A percentile compares a stretch with the other conserved stretches of the same genome.
Evolutionary conservation across 2,888 invertebrate genomes (phyloP).

Genomic region (Philaethria dido): DNA sequence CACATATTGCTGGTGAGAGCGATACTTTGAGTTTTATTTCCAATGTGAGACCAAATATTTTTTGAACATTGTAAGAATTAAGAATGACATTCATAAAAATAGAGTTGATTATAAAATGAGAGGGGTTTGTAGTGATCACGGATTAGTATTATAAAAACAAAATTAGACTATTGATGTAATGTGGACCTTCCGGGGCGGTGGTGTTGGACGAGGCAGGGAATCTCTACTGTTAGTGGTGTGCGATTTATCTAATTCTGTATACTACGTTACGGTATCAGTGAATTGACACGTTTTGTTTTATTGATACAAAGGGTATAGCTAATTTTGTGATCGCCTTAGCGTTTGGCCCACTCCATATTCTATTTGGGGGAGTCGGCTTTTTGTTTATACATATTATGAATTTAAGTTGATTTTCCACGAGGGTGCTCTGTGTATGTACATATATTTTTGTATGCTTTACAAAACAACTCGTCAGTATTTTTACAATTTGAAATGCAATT

Average conservation of each 20-base stretch:
- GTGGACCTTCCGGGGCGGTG: conserved; percentile 39
- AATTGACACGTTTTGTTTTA: conserved; percentile 80
- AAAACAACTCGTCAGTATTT: conserved; percentile 35
- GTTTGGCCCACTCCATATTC: conserved; percentile 74
- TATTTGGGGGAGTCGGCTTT: conserved; percentile 58
- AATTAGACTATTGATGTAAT: conserved; percentile 35
- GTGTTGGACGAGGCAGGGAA: conserved; percentile 32
- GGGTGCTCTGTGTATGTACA: conserved; percentile 43
- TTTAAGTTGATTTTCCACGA: conserved; percentile 32
- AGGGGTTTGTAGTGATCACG: conserved; percentile 2
- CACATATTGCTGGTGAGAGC: too few species aligned
- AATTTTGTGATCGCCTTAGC: conserved; percentile 80
- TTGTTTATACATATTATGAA: conserved; percentile 53
- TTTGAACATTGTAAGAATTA: background rate
- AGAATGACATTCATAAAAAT: background rate
- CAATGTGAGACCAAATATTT: background rate
- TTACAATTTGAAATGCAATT: conserved; percentile 25
- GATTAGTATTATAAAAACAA: conserved; percentile 28
- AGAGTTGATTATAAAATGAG: conserved; percentile 21
- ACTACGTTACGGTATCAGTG: conserved; percentile 69
- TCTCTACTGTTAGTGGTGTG: conserved; percentile 59
- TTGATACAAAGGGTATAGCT: conserved; percentile 69
- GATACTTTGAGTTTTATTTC: background rate
- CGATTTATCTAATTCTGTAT: conserved; percentile 81
- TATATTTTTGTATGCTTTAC: conserved; percentile 21